Evolutionary conservation across 1,140 invertebrate species (phyloP).

Genomic region (Battus philenor): DNA sequence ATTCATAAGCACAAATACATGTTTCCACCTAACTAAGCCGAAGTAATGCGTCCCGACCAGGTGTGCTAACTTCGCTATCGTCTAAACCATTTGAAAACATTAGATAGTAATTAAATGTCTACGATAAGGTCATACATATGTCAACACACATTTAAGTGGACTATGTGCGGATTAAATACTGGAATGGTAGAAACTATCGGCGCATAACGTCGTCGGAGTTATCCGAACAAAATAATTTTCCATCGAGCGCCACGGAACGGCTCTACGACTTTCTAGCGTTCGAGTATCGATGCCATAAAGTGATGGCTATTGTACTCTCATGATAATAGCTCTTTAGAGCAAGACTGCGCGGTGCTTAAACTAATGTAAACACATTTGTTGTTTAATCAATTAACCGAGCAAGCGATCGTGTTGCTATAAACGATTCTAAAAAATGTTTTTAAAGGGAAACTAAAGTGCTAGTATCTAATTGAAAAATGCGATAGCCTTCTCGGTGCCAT

Average conservation of each 20-base stretch:
- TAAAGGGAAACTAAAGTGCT: slow-evolving; percentile 11
- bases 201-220: background rate
- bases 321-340: slow-evolving; percentile 13
- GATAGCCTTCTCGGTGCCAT: slow-evolving; percentile 11
- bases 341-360: slow-evolving; percentile 12
- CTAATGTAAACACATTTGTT: slow-evolving; percentile 17
- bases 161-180: background rate
- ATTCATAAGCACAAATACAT: slow-evolving; percentile 27
- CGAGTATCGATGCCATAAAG: slow-evolving; percentile 6
- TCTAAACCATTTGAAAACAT: slow-evolving; percentile 4
- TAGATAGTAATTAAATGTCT: slow-evolving; percentile 5
- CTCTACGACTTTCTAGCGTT: slow-evolving; percentile 2
- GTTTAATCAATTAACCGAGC: slow-evolving; percentile 13
- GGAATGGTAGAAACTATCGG: slow-evolving; percentile 6
- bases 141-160: slow-evolving; percentile 4
- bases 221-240: no score
- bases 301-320: slow-evolving; percentile 9
- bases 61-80: background rate
- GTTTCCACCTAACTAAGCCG: slow-evolving; percentile 12
- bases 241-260: slow-evolving; percentile 1
- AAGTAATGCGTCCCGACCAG: background rate
- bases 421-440: slow-evolving; percentile 12
- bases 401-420: slow-evolving; percentile 4
- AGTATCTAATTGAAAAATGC: slow-evolving; percentile 17
- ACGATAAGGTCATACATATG: background rate